phyloP scores from a whole-genome alignment of 2,797 vertebrate species.

The Lacerta viridis region DNA sequence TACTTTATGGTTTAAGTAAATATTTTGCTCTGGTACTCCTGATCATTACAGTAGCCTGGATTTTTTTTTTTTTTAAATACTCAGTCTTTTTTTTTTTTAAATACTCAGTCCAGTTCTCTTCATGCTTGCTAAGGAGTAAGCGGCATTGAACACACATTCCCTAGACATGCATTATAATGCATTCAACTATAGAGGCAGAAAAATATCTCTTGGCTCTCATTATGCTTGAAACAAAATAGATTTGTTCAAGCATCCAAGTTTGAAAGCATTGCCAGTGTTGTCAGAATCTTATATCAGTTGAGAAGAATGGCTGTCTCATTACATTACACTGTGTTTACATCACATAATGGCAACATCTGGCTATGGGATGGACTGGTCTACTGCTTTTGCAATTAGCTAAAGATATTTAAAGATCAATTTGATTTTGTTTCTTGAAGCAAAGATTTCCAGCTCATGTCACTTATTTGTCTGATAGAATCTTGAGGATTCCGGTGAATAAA shows the following conservation, averaged over 20 bases:
- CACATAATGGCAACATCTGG: conserved; percentile 15
- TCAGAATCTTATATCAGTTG: conserved; percentile 13
- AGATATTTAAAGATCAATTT: conserved; percentile 35
- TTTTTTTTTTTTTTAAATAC: background rate
- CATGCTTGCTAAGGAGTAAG: background rate
- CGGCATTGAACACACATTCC: background rate
- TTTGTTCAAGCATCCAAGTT: conserved; percentile 19
- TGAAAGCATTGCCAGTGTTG: conserved; percentile 1
- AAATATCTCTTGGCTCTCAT: conserved; percentile 11
- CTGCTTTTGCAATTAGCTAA: conserved; percentile 14
- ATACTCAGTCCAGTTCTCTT: background rate
- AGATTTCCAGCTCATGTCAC: conserved; percentile 6
- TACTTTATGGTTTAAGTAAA: background rate
- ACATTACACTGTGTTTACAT: conserved; percentile 23
- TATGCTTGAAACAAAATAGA: conserved; percentile 13
- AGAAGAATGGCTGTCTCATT: conserved; percentile 22
- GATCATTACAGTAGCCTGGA: background rate
- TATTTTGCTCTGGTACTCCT: background rate
- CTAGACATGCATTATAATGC: background rate
- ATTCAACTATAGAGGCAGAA: background rate
- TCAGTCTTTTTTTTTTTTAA: background rate
- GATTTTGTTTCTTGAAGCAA: conserved; percentile 28
- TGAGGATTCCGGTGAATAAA: background rate
- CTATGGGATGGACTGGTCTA: conserved; percentile 6
- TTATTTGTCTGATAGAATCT: background rate